Base-by-base conservation (phyloP, 2,888 invertebrate genomes). In the Acanthopleura granulata region DNA sequence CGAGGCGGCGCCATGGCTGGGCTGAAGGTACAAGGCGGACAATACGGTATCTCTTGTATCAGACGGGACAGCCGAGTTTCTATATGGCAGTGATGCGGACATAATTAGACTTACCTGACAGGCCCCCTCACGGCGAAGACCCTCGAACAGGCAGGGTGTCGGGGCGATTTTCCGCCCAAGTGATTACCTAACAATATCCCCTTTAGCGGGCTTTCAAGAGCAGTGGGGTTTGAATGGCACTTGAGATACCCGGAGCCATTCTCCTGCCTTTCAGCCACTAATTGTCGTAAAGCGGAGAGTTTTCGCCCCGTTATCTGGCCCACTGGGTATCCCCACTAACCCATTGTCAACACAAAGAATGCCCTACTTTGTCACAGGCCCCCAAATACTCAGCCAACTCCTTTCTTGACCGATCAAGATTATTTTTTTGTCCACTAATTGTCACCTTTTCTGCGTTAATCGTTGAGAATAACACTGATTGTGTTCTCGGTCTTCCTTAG, bases 331-430 rank as follows among this genome's bases (percentile, higher is more conserved):
- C 22, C 22, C 57, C n/a, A n/a, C 22, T 22, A 57, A 57, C 18
- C 57, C 22, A 57, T 57, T 57, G 57, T n/a, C 57, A 57, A n/a
- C 22, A 57, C n/a, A 57, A 57, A 57, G 18, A 57, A 57, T 18
- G 57, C n/a, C 57, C 57, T 57, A 1, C 12, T 57, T 22, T 9
- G 6, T 57, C 22, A 57, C 18, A 57, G 9, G 40, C 40, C 40
- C 9, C 40, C 40, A 40, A 40, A 57, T 57, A 57, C n/a, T 22
- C 57, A 18, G 18, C 57, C 18, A 57, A 12, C 57, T 57, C 22
- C 57, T 57, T 57, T 57, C 57, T 57, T 57, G 57, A 57, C 57
- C 57, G 57, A 57, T 57, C 57, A 57, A 57, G n/a, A 57, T 57
- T 57, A 57, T 18, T 57, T 57, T 57, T 57, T 22, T 57, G 40